These are phyloP conservation scores for Hartigia nigra DNA, from an alignment of 2,888 invertebrate genomes.

Conservation along the genomic window DNA sequence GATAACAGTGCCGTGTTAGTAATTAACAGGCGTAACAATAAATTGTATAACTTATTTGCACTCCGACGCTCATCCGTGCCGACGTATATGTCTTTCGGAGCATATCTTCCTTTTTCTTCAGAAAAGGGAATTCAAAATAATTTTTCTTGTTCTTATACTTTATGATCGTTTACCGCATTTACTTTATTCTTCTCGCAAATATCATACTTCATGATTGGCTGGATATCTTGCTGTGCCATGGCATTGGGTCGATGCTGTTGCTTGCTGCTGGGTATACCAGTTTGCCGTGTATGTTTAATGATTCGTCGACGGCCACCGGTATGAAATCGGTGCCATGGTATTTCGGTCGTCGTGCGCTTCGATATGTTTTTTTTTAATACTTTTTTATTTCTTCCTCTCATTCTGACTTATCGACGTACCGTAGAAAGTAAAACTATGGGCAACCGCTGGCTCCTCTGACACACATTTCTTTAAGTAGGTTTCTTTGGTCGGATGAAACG, in stretches of 20 bases:
- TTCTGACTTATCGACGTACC: constrained; percentile 7
- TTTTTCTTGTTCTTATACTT: not conserved
- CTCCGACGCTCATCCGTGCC: not conserved
- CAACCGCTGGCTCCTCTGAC: constrained; percentile 15
- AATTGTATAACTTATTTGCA: constrained; percentile 11
- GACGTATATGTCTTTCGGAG: not conserved
- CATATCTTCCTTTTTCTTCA: not conserved
- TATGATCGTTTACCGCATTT: not conserved
- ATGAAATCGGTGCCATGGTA: constrained; percentile 13
- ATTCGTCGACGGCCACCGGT: constrained; percentile 2
- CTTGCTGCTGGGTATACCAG: not conserved
- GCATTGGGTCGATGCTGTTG: not conserved
- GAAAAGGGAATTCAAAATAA: not conserved
- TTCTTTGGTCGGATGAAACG: not conserved
- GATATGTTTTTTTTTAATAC: not conserved
- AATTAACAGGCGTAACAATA: constrained; percentile 5
- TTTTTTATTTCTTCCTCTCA: not conserved
- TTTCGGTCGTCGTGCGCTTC: constrained; percentile 7
- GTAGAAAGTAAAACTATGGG: constrained; percentile 27
- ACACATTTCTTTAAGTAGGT: constrained; percentile 16
- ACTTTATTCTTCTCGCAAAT: not conserved
- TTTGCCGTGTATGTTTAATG: not conserved
- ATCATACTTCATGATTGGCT: not conserved
- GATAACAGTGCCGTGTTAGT: not conserved
- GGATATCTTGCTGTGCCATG: not conserved